Conservation (phyloP, 2,888 invertebrate genomes). For the Scelioninae gen. 2 region DNA sequence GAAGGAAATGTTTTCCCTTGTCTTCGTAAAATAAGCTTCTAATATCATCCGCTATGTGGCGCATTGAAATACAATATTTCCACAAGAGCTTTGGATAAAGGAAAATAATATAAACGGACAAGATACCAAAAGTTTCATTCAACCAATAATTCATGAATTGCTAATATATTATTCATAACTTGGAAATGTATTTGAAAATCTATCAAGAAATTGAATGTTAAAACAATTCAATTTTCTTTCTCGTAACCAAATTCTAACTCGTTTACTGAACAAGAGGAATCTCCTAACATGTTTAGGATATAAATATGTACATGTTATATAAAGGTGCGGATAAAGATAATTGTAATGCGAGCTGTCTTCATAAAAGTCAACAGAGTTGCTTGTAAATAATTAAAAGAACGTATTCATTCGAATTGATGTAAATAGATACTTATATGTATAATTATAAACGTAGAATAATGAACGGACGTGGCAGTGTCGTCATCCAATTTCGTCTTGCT, state of each 20-base stretch:
- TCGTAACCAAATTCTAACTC: not conserved
- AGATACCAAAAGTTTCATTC: too few species aligned
- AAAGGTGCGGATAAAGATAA: constrained; percentile 37
- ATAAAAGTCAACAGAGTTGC: constrained; percentile 18
- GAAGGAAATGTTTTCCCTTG: too few species aligned
- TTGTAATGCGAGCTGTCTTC: constrained; percentile 36
- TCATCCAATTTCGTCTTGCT: constrained; percentile 50
- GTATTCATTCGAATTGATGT: constrained; percentile 35
- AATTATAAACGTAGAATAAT: constrained; percentile 18
- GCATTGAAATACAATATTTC: too few species aligned
- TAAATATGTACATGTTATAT: constrained; percentile 55
- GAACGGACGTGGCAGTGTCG: constrained; percentile 43
- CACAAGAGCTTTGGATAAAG: too few species aligned
- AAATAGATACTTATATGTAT: constrained; percentile 40
- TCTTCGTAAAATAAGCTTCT: too few species aligned
- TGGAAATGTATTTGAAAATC: too few species aligned
- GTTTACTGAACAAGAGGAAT: constrained; percentile 20
- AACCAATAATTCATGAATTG: too few species aligned
- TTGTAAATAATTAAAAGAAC: constrained; percentile 39
- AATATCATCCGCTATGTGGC: too few species aligned
- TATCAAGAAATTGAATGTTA: too few species aligned
- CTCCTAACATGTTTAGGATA: constrained; percentile 22
- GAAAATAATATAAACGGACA: too few species aligned
- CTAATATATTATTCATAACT: too few species aligned
- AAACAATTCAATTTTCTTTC: constrained; percentile 12